Evolutionary conservation across 2,113 vertebrate species (phyloP), one percentile per base, ranked within the genome.

Genomic region (Amazona vittata): DNA sequence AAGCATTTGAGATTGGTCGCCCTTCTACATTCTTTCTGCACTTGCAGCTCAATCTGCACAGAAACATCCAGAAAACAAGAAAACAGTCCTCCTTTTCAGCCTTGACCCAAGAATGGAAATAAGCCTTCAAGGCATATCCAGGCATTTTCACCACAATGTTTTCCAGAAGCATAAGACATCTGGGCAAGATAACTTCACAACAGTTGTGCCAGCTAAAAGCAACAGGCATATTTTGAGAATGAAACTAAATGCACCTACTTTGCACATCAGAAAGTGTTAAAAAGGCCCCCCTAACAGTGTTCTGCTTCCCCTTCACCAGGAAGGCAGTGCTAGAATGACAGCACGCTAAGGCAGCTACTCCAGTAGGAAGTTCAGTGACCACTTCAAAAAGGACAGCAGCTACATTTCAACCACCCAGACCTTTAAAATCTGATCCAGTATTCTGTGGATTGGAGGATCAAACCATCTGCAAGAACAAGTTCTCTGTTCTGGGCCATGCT

Each of bases 381-480:
- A 46, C 70, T 79, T 79, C 63, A 71, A 18, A n/a, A 55, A 88
- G 44, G 75, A 70, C 13, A 84, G 80, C 77, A 94, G 76, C 85
- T 87, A 79, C 71, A 39, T 71, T 80, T 94, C 78, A 86, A 60
- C 26, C 75, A 88, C 49, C 64, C 19, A 63, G 86, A 52, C 71
- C 35, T 86, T 10, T 88, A 82, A 76, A 86, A 76, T 76, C 6
- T 52, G 37, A 95, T 63, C 78, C 53, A 28, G 16, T 37, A 85
- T 74, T 95, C 88, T 25, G 74, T 53, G 73, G 89, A 86, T 49
- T 83, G 83, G 62, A 97, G 73, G 93, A 97, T 85, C 85, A 43
- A 17, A 87, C 73, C 26, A 13, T 96, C 94, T 93, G 60, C 73
- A 95, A 97, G 94, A 97, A 33, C 88, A 96, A 90, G 76, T 62